A percentile compares a stretch with the other conserved stretches of the same genome.
These are phyloP conservation scores for Gymnothorax reevesii DNA, from an alignment of 2,797 vertebrate species.

Conservation along the genomic window DNA sequence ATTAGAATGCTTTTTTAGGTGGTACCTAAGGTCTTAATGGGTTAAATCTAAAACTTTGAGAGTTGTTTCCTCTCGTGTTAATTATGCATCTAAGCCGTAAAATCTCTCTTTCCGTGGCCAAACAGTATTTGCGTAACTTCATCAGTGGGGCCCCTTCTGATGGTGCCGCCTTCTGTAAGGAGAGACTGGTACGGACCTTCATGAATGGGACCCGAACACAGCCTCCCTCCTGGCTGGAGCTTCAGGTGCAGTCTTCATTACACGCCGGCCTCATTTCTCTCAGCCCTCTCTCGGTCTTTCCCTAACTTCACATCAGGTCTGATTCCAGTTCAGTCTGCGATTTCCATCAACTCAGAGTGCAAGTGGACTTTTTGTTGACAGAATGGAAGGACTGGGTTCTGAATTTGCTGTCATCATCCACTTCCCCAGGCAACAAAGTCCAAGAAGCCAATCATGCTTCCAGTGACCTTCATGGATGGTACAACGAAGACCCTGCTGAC, in stretches of 20 bases:
- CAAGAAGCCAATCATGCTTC: constrained; percentile 96
- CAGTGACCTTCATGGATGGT: constrained; percentile 92
- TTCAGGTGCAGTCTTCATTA: constrained; percentile 78
- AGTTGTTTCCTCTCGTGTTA: neutral
- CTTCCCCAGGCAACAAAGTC: constrained; percentile 90
- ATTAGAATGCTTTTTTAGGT: too few species aligned
- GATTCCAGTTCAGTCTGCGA: neutral
- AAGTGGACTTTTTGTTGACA: constrained; percentile 18
- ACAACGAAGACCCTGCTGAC: constrained; percentile 91
- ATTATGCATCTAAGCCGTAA: neutral
- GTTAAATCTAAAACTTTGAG: neutral
- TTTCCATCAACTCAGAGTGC: neutral
- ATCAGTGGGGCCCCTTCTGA: constrained; percentile 88
- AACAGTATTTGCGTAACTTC: constrained; percentile 91
- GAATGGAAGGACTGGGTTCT: neutral
- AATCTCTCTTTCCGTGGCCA: neutral
- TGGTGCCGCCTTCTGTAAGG: constrained; percentile 93
- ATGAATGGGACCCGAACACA: constrained; percentile 91
- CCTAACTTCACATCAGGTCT: neutral
- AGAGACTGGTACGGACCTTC: constrained; percentile 88
- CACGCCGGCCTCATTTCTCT: neutral
- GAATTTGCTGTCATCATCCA: constrained; percentile 17
- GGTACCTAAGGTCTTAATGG: too few species aligned
- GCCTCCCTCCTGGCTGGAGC: constrained; percentile 95
- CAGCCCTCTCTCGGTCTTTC: neutral